Evolutionary conservation across 2,113 vertebrate genomes (phyloP).

Genomic region (Eretmochelys imbricata): DNA sequence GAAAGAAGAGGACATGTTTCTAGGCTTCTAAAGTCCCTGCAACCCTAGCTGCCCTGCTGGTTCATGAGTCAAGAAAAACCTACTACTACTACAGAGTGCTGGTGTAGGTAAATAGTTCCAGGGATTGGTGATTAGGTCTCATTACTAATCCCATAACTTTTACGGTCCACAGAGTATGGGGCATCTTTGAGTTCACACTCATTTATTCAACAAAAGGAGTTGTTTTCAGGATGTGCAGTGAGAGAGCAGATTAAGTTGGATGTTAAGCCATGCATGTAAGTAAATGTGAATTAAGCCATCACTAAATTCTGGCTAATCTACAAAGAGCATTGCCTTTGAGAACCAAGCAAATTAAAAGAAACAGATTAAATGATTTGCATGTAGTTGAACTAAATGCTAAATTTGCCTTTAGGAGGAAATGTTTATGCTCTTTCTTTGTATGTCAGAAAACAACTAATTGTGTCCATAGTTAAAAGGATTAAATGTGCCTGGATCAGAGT

Average conservation of each 20-base stretch:
- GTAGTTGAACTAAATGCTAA: slow-evolving; percentile 43
- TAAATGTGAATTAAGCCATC: slow-evolving; percentile 70
- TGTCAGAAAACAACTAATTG: slow-evolving; percentile 42
- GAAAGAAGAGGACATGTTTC: not conserved
- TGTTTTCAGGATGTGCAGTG: slow-evolving; percentile 42
- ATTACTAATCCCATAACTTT: not conserved
- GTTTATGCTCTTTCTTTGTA: slow-evolving; percentile 42
- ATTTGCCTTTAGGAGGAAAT: slow-evolving; percentile 51
- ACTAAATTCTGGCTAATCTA: slow-evolving; percentile 60
- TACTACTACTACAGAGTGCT: not conserved
- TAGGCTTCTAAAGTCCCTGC: not conserved
- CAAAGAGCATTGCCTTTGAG: slow-evolving; percentile 55
- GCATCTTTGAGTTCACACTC: not conserved
- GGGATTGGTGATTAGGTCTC: no score
- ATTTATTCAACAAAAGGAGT: slow-evolving; percentile 27
- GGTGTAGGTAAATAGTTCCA: not conserved
- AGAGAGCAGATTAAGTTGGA: slow-evolving; percentile 24
- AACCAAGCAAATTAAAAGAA: slow-evolving; percentile 54
- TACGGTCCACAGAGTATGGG: not conserved
- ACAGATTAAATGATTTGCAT: slow-evolving; percentile 63
- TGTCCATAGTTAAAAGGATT: slow-evolving; percentile 52
- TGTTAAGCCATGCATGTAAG: slow-evolving; percentile 57
- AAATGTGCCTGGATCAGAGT: not conserved
- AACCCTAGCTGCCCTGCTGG: not conserved
- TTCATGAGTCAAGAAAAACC: not conserved